Evolutionary conservation across 2,888 invertebrate genomes (phyloP).

Genomic region (Athripsodes cinereus): DNA sequence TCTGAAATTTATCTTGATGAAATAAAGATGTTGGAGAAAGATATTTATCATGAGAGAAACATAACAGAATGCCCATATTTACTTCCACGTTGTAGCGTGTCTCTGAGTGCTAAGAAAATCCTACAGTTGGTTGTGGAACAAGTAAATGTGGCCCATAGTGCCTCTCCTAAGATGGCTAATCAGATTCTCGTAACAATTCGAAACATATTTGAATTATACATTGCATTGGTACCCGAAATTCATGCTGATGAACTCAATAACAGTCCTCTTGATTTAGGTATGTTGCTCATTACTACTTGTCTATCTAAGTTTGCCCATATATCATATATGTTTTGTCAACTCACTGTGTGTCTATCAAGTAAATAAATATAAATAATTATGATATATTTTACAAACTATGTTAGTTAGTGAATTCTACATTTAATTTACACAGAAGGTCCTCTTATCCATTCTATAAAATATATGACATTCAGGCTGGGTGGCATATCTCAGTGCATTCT

Average conservation of each 20-base stretch:
- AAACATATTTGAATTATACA: slow-evolving; percentile 45
- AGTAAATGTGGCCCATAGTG: slow-evolving; percentile 40
- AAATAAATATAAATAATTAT: no score
- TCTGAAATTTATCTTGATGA: slow-evolving; percentile 25
- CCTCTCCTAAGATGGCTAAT: slow-evolving; percentile 39
- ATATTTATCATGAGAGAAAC: slow-evolving; percentile 12
- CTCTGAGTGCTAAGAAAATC: slow-evolving; percentile 41
- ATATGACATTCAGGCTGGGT: no score
- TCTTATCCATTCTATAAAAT: no score
- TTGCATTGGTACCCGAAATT: slow-evolving; percentile 42
- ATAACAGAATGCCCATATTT: slow-evolving; percentile 38
- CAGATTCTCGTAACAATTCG: slow-evolving; percentile 40
- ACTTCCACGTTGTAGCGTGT: slow-evolving; percentile 43
- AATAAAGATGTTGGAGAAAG: slow-evolving; percentile 21
- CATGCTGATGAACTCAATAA: slow-evolving; percentile 42
- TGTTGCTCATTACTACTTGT: no score
- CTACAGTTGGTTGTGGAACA: slow-evolving; percentile 40
- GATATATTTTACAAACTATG: neutral
- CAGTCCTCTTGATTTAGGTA: slow-evolving; percentile 46
- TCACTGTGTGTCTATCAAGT: no score
- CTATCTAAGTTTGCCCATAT: no score
- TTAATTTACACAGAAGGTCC: no score
- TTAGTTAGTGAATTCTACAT: neutral
- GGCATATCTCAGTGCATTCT: no score
- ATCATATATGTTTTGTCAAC: no score